phyloP scores from a whole-genome alignment of 2,113 vertebrate species.

The Hippocampus mohnikei region DNA sequence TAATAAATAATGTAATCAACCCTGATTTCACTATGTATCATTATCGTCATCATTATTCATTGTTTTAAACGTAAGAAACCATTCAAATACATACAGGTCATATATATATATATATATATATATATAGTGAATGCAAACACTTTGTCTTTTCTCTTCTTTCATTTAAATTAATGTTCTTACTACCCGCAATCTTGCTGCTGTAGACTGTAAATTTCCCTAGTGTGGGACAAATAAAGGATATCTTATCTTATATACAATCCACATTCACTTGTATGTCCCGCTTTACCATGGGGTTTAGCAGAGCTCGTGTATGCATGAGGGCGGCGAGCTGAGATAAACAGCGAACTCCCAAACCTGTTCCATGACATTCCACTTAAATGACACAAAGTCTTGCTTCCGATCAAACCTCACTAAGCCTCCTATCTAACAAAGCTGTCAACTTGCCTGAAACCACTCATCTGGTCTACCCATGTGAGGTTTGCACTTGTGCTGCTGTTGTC shows the following conservation, averaged over 20 bases:
- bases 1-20: too few species aligned
- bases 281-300: neutral
- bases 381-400: constrained; percentile 36
- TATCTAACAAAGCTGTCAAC: constrained; percentile 16
- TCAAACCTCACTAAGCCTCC: constrained; percentile 19
- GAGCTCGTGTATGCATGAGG: neutral
- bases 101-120: too few species aligned
- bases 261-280: neutral
- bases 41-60: too few species aligned
- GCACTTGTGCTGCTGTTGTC: neutral
- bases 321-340: constrained; percentile 14
- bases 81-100: too few species aligned
- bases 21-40: too few species aligned
- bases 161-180: too few species aligned
- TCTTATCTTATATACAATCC: neutral
- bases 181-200: too few species aligned
- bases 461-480: neutral
- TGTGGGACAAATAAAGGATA: too few species aligned
- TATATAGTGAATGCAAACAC: too few species aligned
- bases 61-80: too few species aligned
- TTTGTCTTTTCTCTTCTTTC: too few species aligned
- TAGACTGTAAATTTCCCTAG: too few species aligned
- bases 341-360: constrained; percentile 52
- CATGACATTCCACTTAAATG: constrained; percentile 47
- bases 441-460: constrained; percentile 33